Evolutionary conservation across 2,113 vertebrate species (phyloP), one percentile per base, ranked within the genome.

Genomic region (Rhinolophus ferrumequinum): DNA sequence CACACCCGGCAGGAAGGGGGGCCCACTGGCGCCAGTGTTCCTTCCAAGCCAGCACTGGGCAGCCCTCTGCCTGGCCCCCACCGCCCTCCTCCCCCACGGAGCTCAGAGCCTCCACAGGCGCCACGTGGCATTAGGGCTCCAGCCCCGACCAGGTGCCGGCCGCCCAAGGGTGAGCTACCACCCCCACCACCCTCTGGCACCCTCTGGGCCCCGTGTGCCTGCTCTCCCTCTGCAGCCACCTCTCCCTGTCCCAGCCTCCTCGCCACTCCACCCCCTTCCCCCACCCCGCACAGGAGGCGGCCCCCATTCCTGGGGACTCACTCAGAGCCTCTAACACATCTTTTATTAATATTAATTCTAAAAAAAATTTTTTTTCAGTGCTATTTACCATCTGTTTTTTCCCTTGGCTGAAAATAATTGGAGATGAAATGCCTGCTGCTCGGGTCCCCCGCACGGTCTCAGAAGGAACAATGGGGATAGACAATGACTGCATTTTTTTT

Each of bases 361-460:
- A 94, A 64, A 94, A 76, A 76, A 79, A 64, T n/a, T 15, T 54
- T 70, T 72, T 85, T 96, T 94, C 90, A 58, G 90, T 97, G 50
- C 92, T 98, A 26, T 98, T 98, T 97, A 52, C 90, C 95, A 97
- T 97, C 97, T 95, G 96, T 66, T 96, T 97, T 96, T 89, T 35
- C 81, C 76, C 58, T 95, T 90, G 77, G 70, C 94, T 85, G 95
- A 97, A 98, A 97, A 95, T 95, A 97, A 69, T 95, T 96, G 96
- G 96, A 97, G 98, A 98, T 54, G 94, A 79, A 95, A 97, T 82
- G 75, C 96, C 96, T 28, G 77, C 93, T 90, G 95, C 93, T 96
- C 7, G 0, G 66, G 79, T 70, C 93, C 96, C 76, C 90, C 19
- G 85, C 97, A 35, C 44, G 41, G 97, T 93, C 67, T 75, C 83